A percentile compares a stretch with the other conserved stretches of the same genome.
phyloP scores from a whole-genome alignment of 2,113 vertebrate species.

The Callospermophilus lateralis region DNA sequence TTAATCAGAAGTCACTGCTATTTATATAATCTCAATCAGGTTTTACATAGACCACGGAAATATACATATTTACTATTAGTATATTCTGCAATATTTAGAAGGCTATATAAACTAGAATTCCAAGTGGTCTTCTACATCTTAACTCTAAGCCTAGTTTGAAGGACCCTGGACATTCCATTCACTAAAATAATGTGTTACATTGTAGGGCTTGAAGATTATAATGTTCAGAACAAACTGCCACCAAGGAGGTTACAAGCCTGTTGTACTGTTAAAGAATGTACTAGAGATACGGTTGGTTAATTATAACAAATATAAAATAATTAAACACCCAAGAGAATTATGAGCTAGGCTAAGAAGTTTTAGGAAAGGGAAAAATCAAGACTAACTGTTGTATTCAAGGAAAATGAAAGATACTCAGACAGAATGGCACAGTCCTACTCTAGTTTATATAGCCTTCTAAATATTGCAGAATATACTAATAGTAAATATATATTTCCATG shows the following conservation, averaged over 20 bases:
- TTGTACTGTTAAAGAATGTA: constrained; percentile 2
- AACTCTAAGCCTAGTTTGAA: constrained; percentile 30
- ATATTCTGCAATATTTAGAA: constrained; percentile 45
- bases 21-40: constrained; percentile 47
- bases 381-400: neutral
- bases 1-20: constrained; percentile 45
- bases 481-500: constrained; percentile 15
- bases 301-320: constrained; percentile 46
- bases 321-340: constrained; percentile 53
- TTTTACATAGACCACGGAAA: constrained; percentile 55
- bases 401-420: neutral
- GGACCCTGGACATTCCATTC: constrained; percentile 1
- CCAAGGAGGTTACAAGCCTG: constrained; percentile 31
- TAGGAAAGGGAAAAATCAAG: constrained; percentile 33
- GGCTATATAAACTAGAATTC: constrained; percentile 29
- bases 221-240: constrained; percentile 24
- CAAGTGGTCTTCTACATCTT: constrained; percentile 33
- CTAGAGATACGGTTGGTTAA: neutral
- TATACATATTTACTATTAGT: neutral
- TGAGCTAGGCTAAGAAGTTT: constrained; percentile 9
- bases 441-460: constrained; percentile 28
- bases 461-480: constrained; percentile 14
- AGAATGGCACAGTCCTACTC: neutral
- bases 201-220: constrained; percentile 7
- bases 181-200: constrained; percentile 43